Percentiles rank a stretch among this genome's conserved stretches.
These are phyloP conservation scores for Allobates femoralis DNA, from an alignment of 2,797 vertebrate genomes.

Conservation along the genomic window DNA sequence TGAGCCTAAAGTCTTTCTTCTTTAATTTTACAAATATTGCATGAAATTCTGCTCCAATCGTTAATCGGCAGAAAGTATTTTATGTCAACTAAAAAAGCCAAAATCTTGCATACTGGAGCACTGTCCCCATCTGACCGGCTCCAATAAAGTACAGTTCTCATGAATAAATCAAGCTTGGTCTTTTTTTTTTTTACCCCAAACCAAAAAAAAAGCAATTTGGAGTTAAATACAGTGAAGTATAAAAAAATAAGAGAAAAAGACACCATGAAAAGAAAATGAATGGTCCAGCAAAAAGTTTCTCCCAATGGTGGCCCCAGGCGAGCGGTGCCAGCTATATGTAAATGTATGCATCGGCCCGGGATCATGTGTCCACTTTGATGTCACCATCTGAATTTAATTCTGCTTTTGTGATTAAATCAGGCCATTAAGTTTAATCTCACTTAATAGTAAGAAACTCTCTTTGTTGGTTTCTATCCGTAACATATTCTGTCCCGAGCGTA, in stretches of 20 bases:
- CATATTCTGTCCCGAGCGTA: conserved; percentile 91
- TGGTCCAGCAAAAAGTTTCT: conserved; percentile 86
- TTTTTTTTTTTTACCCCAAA: conserved; percentile 67
- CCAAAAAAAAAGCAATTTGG: conserved; percentile 72
- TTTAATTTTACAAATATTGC: background rate
- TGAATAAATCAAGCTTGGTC: conserved; percentile 77
- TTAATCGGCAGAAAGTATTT: background rate
- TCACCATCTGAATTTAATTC: conserved; percentile 86
- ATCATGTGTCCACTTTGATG: conserved; percentile 90
- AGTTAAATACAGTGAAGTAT: conserved; percentile 77
- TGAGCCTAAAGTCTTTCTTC: no score
- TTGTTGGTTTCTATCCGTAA: conserved; percentile 92
- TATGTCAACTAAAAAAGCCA: background rate
- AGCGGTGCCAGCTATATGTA: conserved; percentile 98
- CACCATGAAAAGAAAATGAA: conserved; percentile 79
- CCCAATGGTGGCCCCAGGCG: conserved; percentile 77
- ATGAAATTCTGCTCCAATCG: background rate
- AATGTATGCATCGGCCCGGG: conserved; percentile 87
- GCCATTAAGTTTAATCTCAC: conserved; percentile 98
- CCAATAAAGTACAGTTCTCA: conserved; percentile 69
- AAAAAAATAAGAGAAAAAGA: conserved; percentile 18
- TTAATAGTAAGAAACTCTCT: conserved; percentile 95
- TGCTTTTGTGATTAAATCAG: conserved; percentile 92
- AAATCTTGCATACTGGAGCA: background rate
- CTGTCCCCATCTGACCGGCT: conserved; percentile 68